Conservation (phyloP, 2,113 vertebrate species). For the Seriola aureovittata region DNA sequence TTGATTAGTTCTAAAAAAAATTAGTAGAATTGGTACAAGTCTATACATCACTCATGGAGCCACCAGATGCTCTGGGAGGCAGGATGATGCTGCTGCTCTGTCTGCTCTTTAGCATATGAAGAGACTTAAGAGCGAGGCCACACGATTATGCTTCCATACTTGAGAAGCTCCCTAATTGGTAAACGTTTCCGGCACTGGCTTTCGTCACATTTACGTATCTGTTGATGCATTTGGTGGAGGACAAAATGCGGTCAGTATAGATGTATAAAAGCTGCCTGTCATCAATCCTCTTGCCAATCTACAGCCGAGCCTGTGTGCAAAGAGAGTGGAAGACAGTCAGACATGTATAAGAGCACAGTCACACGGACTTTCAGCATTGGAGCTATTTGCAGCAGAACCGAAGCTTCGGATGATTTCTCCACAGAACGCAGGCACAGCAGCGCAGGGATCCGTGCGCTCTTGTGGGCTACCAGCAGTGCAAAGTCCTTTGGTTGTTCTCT, state of each 20-base stretch:
- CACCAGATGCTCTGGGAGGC: not conserved
- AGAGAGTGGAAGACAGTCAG: conserved; percentile 10
- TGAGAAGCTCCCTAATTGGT: conserved; percentile 58
- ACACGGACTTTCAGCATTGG: conserved; percentile 77
- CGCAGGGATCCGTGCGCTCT: conserved; percentile 69
- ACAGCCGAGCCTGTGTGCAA: not conserved
- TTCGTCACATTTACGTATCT: conserved; percentile 63
- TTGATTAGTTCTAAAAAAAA: not conserved
- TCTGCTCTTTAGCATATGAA: conserved; percentile 67
- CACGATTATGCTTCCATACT: conserved; percentile 39
- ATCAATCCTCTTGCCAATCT: not conserved
- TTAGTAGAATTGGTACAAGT: not conserved
- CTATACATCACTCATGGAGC: not conserved
- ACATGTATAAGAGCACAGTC: conserved; percentile 68
- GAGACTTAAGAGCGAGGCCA: conserved; percentile 33
- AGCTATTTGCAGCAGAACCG: conserved; percentile 44
- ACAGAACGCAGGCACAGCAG: conserved; percentile 72
- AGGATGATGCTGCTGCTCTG: not conserved
- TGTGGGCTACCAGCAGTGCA: conserved; percentile 68
- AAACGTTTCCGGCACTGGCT: conserved; percentile 58
- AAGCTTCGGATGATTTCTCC: conserved; percentile 46
- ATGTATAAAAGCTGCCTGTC: conserved; percentile 64
- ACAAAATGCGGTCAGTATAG: conserved; percentile 1
- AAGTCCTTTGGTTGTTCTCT: conserved; percentile 69
- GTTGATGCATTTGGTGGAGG: conserved; percentile 39